Base-by-base conservation (phyloP, 2,113 vertebrate genomes). In the Phasianus colchicus region DNA sequence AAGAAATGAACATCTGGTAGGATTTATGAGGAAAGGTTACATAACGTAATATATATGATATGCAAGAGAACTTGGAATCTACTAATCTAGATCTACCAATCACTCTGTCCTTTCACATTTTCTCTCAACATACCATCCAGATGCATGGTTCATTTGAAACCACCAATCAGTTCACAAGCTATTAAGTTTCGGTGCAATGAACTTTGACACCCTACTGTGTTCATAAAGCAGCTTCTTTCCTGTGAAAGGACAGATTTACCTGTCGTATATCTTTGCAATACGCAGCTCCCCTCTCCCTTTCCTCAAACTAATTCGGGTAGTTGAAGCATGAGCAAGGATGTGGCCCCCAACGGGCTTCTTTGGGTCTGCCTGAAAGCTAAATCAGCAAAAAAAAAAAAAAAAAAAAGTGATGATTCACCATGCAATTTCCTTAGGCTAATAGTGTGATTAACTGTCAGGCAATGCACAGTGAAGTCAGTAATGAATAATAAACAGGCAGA, bases 201-300 rank as follows among this genome's bases (percentile, higher is more conserved):
- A 73, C 63, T 86, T 42, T 52, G 27, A 60, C 36, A 57, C 69
- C 10, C n/a, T 25, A 42, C 0, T 0, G 48, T 17, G 25, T 48
- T 76, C 2, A 0, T 55, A 80, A 52, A 4, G 13, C 17, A 21
- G 54, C 36, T 90, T 89, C 55, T 32, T 40, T 71, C 24, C 69
- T n/a, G 32, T 11, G 57, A 86, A 32, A 34, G 15, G 38, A 67
- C 60, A 36, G 69, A 63, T 71, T 97, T 98, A 98, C 99, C 99
- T 99, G 97, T 99, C 99, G 13, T 99, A 99, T 97, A 99, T 99
- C 97, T 99, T 99, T 74, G 99, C 99, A 79, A 99, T 99, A 65
- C 99, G 98, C 93, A 99, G 97, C 93, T 99, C 99, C 65, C 98
- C 99, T 91, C 99, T 98, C 61, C 99, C 99, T 86, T 99, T 99